Conservation (phyloP, 1,140 invertebrate species). For the Agrilus planipennis region DNA sequence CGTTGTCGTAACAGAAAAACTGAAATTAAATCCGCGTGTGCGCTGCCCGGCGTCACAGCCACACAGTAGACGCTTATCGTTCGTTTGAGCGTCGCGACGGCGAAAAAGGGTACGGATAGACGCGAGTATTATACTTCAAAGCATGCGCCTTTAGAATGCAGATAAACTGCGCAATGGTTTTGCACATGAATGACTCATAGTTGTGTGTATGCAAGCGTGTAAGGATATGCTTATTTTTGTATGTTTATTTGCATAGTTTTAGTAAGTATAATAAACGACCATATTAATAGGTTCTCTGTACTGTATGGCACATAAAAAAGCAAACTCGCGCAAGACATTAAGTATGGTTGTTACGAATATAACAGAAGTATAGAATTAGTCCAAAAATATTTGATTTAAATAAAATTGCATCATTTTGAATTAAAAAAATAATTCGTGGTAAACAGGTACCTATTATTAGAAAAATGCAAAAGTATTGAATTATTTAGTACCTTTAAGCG, state of each 20-base stretch:
- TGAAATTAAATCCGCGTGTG: conserved; percentile 29
- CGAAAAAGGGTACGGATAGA: conserved; percentile 13
- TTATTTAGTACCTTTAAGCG: neutral
- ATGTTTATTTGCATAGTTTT: neutral
- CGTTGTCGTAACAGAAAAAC: no score
- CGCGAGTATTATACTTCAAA: conserved; percentile 4
- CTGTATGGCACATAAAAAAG: neutral
- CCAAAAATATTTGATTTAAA: no score
- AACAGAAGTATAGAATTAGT: no score
- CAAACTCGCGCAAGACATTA: no score
- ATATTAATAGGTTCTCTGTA: neutral
- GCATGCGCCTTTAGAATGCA: conserved; percentile 1
- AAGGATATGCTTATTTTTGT: neutral
- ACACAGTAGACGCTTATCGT: conserved; percentile 33
- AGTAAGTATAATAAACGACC: neutral
- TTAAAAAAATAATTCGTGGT: no score
- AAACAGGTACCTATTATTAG: no score
- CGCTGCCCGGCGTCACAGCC: conserved; percentile 30
- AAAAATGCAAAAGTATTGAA: no score
- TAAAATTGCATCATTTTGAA: no score
- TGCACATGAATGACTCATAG: conserved; percentile 19
- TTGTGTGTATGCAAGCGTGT: conserved; percentile 7
- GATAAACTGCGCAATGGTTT: conserved; percentile 9
- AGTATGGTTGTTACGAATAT: no score
- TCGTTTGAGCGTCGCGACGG: conserved; percentile 35